phyloP scores from a whole-genome alignment of 2,113 vertebrate genomes.

The Nanorana parkeri region DNA sequence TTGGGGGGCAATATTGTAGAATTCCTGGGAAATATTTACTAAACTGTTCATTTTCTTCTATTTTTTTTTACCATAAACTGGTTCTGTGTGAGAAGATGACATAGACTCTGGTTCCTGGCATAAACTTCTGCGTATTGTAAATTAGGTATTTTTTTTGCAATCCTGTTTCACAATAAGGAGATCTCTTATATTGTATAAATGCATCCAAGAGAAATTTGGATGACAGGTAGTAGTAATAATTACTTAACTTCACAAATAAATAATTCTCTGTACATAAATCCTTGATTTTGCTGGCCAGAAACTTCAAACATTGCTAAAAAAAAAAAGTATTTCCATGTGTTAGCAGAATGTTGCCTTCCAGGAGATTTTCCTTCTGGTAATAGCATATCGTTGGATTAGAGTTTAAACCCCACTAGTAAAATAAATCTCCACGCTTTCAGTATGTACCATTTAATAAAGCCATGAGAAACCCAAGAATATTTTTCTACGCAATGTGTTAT shows the following conservation, averaged over 20 bases:
- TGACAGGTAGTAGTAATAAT: background rate
- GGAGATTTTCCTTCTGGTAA: conserved; percentile 5
- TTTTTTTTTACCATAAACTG: too few relatives aligned
- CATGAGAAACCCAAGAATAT: too few relatives aligned
- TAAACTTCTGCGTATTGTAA: too few relatives aligned
- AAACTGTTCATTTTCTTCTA: too few relatives aligned
- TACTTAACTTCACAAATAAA: conserved; percentile 9
- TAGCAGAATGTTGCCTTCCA: background rate
- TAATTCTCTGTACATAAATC: conserved; percentile 17
- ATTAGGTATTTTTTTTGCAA: background rate
- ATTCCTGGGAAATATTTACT: too few relatives aligned
- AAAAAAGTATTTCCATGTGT: conserved; percentile 33
- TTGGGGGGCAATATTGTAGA: too few relatives aligned
- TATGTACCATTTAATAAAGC: background rate
- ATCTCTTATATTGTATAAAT: background rate
- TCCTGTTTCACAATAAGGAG: background rate
- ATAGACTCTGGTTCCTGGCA: too few relatives aligned
- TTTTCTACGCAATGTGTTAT: background rate
- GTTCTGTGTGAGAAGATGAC: too few relatives aligned
- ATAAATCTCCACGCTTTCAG: background rate
- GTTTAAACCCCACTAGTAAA: conserved; percentile 8
- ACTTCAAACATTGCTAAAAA: conserved; percentile 26
- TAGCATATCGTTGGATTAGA: background rate
- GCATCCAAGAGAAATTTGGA: background rate
- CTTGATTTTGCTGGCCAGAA: background rate